Conservation (phyloP, 2,797 vertebrate genomes). For the Balearica regulorum region DNA sequence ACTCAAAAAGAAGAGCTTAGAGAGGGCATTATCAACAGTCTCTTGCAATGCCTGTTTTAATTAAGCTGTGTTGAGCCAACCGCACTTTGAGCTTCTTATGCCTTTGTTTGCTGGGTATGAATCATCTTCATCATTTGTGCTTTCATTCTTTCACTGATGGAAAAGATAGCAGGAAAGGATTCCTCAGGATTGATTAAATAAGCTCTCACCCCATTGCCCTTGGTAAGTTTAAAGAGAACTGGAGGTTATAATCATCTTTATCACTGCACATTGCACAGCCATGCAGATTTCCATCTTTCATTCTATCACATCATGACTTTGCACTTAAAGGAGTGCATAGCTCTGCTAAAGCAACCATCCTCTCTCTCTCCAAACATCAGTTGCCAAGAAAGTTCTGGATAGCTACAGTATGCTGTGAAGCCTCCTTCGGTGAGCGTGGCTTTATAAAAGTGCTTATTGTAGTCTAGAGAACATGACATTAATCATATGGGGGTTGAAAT, state of each 20-base stretch:
- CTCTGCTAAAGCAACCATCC: background rate
- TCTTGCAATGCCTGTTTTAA: slow-evolving; percentile 27
- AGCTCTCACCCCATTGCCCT: slow-evolving; percentile 3
- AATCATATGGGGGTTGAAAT: background rate
- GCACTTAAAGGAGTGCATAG: background rate
- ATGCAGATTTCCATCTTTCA: slow-evolving; percentile 10
- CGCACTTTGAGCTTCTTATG: background rate
- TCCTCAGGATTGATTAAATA: slow-evolving; percentile 33
- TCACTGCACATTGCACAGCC: background rate
- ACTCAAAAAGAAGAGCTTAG: background rate
- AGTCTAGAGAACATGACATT: background rate
- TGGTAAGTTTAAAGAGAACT: slow-evolving; percentile 23
- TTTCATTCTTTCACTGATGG: slow-evolving; percentile 26
- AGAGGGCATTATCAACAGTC: background rate
- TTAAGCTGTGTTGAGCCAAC: slow-evolving; percentile 24
- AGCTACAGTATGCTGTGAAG: background rate
- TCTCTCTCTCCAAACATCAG: background rate
- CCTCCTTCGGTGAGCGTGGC: background rate
- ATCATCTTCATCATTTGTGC: slow-evolving; percentile 10
- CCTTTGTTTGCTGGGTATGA: slow-evolving; percentile 34
- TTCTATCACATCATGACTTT: background rate
- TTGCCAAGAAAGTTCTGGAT: background rate
- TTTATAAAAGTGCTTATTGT: background rate
- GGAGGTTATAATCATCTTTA: slow-evolving; percentile 25
- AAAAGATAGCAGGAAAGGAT: slow-evolving; percentile 27